phyloP scores from a whole-genome alignment of 2,113 vertebrate genomes.

The Mesoclemmys tuberculata region DNA sequence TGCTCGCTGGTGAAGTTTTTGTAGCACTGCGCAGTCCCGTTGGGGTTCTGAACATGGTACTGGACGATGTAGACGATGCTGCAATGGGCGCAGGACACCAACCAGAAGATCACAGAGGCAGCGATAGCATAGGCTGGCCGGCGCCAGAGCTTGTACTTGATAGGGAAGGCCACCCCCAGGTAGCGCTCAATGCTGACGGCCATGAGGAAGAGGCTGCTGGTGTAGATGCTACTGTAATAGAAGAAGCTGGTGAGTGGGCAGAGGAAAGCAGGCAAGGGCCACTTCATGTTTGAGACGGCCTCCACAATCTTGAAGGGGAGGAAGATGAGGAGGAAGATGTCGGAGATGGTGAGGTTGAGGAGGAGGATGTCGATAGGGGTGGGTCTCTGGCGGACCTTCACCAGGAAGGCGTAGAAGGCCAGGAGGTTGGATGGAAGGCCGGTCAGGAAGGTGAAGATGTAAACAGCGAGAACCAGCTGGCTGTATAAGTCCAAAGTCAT shows the following conservation, averaged over 20 bases:
- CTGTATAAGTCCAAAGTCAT: background rate
- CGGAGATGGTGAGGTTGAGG: constrained; percentile 88
- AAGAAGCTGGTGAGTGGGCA: constrained; percentile 86
- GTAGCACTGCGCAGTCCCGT: constrained; percentile 35
- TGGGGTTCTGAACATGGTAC: background rate
- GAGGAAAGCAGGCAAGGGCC: constrained; percentile 78
- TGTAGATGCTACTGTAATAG: constrained; percentile 93
- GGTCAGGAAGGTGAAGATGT: constrained; percentile 84
- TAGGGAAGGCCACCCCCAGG: constrained; percentile 88
- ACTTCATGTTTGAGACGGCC: constrained; percentile 71
- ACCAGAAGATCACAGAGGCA: constrained; percentile 84
- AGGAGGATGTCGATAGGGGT: constrained; percentile 87
- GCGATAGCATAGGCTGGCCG: constrained; percentile 74
- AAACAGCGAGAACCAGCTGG: constrained; percentile 79
- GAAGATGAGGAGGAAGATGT: constrained; percentile 88
- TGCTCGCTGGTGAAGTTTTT: background rate
- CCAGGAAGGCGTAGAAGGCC: constrained; percentile 84
- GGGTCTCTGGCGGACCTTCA: constrained; percentile 80
- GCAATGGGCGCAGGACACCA: constrained; percentile 81
- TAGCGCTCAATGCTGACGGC: constrained; percentile 90
- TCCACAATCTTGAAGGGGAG: constrained; percentile 90
- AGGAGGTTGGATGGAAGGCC: constrained; percentile 88
- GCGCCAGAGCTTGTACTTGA: constrained; percentile 82
- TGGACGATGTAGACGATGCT: constrained; percentile 81
- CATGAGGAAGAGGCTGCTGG: constrained; percentile 87